Conservation (phyloP, 2,888 invertebrate genomes). For the Parnassius apollo region DNA sequence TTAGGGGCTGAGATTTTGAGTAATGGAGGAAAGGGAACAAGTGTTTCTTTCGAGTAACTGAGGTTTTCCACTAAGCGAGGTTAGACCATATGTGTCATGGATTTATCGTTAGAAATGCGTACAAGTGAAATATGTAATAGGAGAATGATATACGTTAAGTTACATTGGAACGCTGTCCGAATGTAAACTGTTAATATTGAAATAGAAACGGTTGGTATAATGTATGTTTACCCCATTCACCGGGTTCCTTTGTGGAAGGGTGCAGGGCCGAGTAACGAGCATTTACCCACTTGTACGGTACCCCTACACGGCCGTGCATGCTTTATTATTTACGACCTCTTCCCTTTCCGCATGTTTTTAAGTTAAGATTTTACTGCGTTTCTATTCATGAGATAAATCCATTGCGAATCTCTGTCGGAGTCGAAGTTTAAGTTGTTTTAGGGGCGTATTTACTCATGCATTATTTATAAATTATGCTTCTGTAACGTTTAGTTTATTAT, state of each 20-base stretch:
- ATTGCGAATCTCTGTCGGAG: conserved; percentile 50
- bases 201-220: conserved; percentile 67
- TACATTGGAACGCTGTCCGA: conserved; percentile 11
- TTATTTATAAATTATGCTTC: conserved; percentile 17
- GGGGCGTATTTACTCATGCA: conserved; percentile 19
- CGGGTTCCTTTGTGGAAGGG: conserved; percentile 69
- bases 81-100: too few relatives aligned
- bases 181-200: conserved; percentile 48
- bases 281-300: conserved; percentile 63
- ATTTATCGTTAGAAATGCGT: too few relatives aligned
- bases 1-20: too few relatives aligned
- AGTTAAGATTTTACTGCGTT: conserved; percentile 77
- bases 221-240: conserved; percentile 70
- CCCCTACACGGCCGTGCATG: conserved; percentile 63
- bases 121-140: too few relatives aligned
- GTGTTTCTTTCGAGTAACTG: too few relatives aligned
- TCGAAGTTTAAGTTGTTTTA: conserved; percentile 31
- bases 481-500: conserved; percentile 1
- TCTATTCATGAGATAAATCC: conserved; percentile 72
- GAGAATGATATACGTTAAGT: conserved; percentile 1
- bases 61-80: too few relatives aligned
- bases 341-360: conserved; percentile 77
- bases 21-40: too few relatives aligned
- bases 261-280: conserved; percentile 67
- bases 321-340: conserved; percentile 77